These are phyloP conservation scores for Noctuana brunneofusca DNA, from an alignment of 2,888 invertebrate species.

Conservation along the genomic window DNA sequence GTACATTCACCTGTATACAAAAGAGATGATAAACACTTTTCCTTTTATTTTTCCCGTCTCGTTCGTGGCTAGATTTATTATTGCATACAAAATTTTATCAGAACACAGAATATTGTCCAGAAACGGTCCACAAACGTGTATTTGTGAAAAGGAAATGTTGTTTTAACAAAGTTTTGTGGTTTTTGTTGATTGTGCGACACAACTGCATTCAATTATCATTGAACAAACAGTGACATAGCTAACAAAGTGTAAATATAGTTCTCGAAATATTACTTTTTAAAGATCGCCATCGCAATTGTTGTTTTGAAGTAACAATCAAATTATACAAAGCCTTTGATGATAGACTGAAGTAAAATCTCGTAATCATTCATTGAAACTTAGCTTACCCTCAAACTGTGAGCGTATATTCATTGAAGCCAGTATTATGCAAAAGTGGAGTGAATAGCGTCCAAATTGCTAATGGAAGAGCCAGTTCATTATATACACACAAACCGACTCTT, in stretches of 20 bases:
- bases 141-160: constrained; percentile 19
- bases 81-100: constrained; percentile 5
- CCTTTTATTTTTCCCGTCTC: background rate
- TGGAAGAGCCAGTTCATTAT: constrained; percentile 2
- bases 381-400: constrained; percentile 1
- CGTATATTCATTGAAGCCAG: constrained; percentile 6
- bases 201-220: constrained; percentile 18
- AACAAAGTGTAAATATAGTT: background rate
- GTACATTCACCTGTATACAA: background rate
- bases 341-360: constrained; percentile 13
- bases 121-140: constrained; percentile 13
- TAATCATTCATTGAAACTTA: constrained; percentile 21
- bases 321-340: background rate
- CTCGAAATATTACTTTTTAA: background rate
- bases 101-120: constrained; percentile 5
- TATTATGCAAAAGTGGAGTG: constrained; percentile 1
- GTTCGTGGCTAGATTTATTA: constrained; percentile 11
- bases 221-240: constrained; percentile 2
- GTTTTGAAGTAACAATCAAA: background rate
- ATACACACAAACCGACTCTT: background rate
- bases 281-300: background rate
- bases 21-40: background rate
- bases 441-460: constrained; percentile 11
- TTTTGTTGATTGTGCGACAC: constrained; percentile 23
- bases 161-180: constrained; percentile 23